Base-by-base conservation (phyloP, 2,888 invertebrate genomes). In the Coleophora flavipennella region DNA sequence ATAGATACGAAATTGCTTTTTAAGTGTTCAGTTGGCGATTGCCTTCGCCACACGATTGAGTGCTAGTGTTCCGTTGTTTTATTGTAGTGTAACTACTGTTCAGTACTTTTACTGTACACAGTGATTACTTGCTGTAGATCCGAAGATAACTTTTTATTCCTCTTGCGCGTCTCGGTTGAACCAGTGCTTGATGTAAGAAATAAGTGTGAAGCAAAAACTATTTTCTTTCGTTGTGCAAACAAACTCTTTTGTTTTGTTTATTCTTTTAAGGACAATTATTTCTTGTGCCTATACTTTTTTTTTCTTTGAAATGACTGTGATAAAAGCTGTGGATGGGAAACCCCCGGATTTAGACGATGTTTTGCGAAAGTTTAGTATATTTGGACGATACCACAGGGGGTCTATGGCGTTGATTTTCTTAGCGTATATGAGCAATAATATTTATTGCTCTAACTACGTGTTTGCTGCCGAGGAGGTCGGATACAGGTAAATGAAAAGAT, bases 401-500 rank as follows among this genome's bases (percentile, higher is more conserved):
- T 41, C 53, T 13, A 44, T 58, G 11, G 31, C 53, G 2, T 46
- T 64, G 8, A 44, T 58, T 1, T 51, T 56, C 8, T 14, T 68
- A 2, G 61, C 55, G 0, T 57, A 58, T 11, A 38, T 53, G 1
- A 49, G 53, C 1, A 69, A 67, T 33, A 35, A 47, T 1, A 38
- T 60, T 26, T 61, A 58, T 40, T 50, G 55, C 36, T 33, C 44
- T 2, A 66, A 69, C 40, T 68, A 48, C 29, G 46, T 67, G 6
- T 67, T 69, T 40, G 57, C 55, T 3, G 61, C 55, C 2, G 59
- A 64, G 36, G 49, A 57, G 42, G 57, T 61, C 3, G 38, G 37
- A 4, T 67, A 63, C 44, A 62, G 58, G 66, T 66, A 45, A 47
- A n/a, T n/a, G n/a, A n/a, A n/a, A n/a, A n/a, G n/a, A n/a, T n/a